A percentile compares a stretch with the other conserved stretches of the same genome.
Evolutionary conservation across 2,113 vertebrate species (phyloP).

Genomic region (Cyphomyrus discorhynchus): DNA sequence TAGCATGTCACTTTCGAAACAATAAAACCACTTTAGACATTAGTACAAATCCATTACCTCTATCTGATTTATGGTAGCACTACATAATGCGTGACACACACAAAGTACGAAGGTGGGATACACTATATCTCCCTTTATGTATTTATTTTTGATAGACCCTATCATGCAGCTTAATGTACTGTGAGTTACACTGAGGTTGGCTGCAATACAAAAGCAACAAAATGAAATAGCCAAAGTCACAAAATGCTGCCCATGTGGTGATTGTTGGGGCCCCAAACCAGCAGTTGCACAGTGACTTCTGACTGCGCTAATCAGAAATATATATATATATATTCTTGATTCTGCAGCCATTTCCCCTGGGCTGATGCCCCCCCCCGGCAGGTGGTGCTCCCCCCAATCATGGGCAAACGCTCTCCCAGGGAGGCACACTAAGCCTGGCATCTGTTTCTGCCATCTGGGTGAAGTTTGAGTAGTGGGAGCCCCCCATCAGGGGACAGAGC

Average conservation of each 20-base stretch:
- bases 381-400: slow-evolving; percentile 16
- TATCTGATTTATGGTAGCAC: not conserved
- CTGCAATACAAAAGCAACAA: not conserved
- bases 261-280: not conserved
- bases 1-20: not conserved
- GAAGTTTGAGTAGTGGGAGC: not conserved
- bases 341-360: slow-evolving; percentile 29
- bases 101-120: not conserved
- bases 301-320: not conserved
- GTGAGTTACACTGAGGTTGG: not conserved
- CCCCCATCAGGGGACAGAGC: not conserved
- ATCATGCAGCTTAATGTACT: not conserved
- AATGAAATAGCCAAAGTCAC: not conserved
- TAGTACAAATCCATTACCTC: not conserved
- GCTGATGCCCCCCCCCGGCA: slow-evolving; percentile 11
- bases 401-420: not conserved
- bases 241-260: not conserved
- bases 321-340: not conserved
- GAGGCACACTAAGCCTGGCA: not conserved
- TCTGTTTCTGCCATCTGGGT: slow-evolving; percentile 29
- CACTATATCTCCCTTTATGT: not conserved
- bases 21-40: slow-evolving; percentile 2
- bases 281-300: not conserved
- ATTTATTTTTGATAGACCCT: not conserved
- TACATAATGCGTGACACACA: not conserved